phyloP scores from a whole-genome alignment of 1,140 invertebrate genomes.

The Saccostrea glomerata region DNA sequence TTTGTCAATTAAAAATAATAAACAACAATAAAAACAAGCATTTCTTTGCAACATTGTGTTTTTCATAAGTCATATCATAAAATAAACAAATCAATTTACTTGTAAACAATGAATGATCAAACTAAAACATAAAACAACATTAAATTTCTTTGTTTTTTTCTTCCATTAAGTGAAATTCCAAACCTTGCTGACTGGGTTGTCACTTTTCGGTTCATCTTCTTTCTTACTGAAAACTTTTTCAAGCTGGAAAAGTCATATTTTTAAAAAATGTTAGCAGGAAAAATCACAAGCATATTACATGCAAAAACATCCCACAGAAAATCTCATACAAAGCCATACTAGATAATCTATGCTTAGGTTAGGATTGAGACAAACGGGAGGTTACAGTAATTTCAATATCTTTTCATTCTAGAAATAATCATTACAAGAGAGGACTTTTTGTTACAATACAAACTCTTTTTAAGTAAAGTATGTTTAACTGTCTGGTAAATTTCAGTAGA shows the following conservation, averaged over 20 bases:
- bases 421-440: too few relatives aligned
- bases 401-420: too few relatives aligned
- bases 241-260: conserved; percentile 65
- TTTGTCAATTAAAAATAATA: too few relatives aligned
- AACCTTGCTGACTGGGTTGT: background rate
- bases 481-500: too few relatives aligned
- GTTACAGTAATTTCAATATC: too few relatives aligned
- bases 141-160: background rate
- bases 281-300: background rate
- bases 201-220: conserved; percentile 32
- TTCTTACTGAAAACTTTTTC: conserved; percentile 69
- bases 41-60: too few relatives aligned
- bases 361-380: background rate
- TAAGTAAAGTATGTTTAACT: too few relatives aligned
- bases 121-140: background rate
- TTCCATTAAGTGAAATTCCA: background rate
- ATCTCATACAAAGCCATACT: background rate
- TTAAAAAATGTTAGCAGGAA: conserved; percentile 4
- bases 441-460: too few relatives aligned
- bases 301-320: background rate
- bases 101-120: background rate
- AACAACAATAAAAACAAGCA: too few relatives aligned
- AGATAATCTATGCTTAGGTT: background rate
- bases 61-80: too few relatives aligned
- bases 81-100: too few relatives aligned